Evolutionary conservation across 2,113 vertebrate species (phyloP).

Genomic region (Pomatostomus ruficeps): DNA sequence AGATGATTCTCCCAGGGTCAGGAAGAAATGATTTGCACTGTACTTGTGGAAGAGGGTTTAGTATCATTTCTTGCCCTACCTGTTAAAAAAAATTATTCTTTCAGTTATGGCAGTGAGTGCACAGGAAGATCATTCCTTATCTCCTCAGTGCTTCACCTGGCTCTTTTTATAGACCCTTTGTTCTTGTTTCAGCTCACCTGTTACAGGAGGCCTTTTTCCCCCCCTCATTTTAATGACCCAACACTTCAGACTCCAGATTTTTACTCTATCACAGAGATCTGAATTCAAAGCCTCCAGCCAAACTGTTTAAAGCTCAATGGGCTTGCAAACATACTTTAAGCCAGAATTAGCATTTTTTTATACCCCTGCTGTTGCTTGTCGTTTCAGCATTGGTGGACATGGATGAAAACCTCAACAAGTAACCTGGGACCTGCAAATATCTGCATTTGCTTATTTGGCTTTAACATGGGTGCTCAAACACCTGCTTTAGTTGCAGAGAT

Average conservation of each 20-base stretch:
- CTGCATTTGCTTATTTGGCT: neutral
- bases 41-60: constrained; percentile 50
- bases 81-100: constrained; percentile 47
- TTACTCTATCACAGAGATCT: constrained; percentile 45
- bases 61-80: constrained; percentile 63
- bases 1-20: constrained; percentile 43
- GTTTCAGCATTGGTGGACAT: neutral
- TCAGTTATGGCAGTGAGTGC: constrained; percentile 64
- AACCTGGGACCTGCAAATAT: neutral
- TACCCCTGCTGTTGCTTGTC: neutral
- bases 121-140: constrained; percentile 76
- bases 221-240: constrained; percentile 34
- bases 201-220: neutral
- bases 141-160: constrained; percentile 70
- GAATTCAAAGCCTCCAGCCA: constrained; percentile 4
- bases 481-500: neutral
- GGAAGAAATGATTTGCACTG: constrained; percentile 61
- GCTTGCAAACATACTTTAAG: neutral
- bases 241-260: constrained; percentile 39
- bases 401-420: neutral
- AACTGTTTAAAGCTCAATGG: neutral
- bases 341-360: neutral
- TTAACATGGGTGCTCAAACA: neutral
- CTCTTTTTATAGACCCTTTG: constrained; percentile 74
- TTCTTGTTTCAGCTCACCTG: constrained; percentile 75